Evolutionary conservation across 2,797 vertebrate species (phyloP), one percentile per base, ranked within the genome.

Genomic region (Sebastes taczanowskii): DNA sequence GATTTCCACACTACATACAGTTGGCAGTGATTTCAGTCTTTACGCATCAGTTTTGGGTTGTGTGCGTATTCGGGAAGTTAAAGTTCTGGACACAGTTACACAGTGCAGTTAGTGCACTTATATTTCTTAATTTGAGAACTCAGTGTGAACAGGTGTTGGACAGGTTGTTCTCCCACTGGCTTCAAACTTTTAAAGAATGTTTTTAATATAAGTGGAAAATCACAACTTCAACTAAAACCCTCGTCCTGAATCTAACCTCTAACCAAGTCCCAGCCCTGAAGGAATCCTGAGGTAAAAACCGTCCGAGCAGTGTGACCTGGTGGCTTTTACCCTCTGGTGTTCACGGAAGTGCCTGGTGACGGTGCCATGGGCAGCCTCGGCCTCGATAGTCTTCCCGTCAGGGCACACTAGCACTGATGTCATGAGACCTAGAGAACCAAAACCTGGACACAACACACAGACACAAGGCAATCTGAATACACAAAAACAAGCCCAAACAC

Each of bases 341-440:
- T 99, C 98, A 27, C 98, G 96, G 91, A 97, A 99, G 92, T 99
- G 98, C 77, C 98, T 97, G 7, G 98, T 99, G 73, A 99, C 98
- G 0, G 98, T 99, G 84, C 98, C 98, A 0, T 99, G 98, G 7
- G 98, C 98, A 0, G 98, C 98, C 90, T 99, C 98, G 0, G 98
- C 97, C 92, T 99, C 98, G 0, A 99, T 97, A 27, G 98, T 99
- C 92, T 98, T 99, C 6, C 98, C 98, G 0, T 99, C 97, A 0
- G 98, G 98, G 85, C 98, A 99, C 74, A 99, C 95, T 10, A 99
- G 96, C 11, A 99, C 97, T 0, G 98, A 99, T 0, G 98, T 96
- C 98, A 99, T 99, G 87, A 99, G 91, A 7, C 98, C 98, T 52
- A 99, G 94, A 63, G 98, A 99, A 65, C 98, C 98, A 0, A 99